phyloP scores from a whole-genome alignment of 2,113 vertebrate species.

The Glaucomys volans region DNA sequence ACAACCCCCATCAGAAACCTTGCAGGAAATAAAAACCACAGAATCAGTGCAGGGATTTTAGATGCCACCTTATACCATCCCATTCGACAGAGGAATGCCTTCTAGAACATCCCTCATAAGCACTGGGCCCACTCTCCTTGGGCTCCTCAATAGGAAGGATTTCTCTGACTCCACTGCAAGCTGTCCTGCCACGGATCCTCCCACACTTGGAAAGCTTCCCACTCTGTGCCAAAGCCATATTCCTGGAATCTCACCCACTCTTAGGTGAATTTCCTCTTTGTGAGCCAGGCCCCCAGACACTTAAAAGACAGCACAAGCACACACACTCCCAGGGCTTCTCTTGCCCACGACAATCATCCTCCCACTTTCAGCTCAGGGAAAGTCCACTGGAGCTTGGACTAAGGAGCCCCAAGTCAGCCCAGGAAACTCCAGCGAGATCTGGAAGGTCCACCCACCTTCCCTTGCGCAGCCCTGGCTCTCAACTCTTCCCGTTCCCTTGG shows the following conservation, averaged over 20 bases:
- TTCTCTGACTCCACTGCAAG: neutral
- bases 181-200: accelerated
- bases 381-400: constrained; percentile 22
- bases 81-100: neutral
- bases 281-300: neutral
- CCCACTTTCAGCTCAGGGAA: neutral
- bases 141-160: neutral
- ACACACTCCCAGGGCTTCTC: neutral
- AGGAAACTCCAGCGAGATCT: neutral
- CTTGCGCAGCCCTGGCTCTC: neutral
- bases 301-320: neutral
- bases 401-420: neutral
- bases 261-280: neutral
- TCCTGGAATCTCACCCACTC: accelerated
- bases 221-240: neutral
- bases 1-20: neutral
- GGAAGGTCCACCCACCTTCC: neutral
- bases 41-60: no score
- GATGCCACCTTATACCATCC: neutral
- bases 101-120: neutral
- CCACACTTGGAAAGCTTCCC: accelerated
- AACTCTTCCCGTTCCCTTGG: constrained; percentile 36
- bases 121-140: neutral
- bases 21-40: neutral
- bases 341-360: neutral